Evolutionary conservation across 2,113 vertebrate genomes (phyloP).

Genomic region (Lamprologus sp.): DNA sequence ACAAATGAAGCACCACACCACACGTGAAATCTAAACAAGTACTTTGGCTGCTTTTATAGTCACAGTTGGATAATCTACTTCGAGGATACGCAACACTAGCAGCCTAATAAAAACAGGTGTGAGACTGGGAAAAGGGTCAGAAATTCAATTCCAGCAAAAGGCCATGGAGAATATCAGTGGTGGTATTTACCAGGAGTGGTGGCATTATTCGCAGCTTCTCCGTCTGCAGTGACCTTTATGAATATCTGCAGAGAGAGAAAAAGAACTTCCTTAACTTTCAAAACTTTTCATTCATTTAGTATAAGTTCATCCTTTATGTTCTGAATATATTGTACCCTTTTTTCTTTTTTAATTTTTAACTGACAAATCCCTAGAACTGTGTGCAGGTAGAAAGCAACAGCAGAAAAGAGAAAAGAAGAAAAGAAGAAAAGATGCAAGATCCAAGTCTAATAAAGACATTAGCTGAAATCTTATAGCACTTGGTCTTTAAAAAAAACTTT

Average conservation of each 20-base stretch:
- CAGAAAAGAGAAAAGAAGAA: neutral
- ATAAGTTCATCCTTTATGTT: neutral
- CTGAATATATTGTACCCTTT: neutral
- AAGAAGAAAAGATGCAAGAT: neutral
- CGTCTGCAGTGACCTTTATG: conserved; percentile 87
- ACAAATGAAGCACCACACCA: neutral
- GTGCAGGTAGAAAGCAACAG: neutral
- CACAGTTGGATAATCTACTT: neutral
- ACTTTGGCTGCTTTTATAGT: neutral
- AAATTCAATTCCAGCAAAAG: conserved; percentile 17
- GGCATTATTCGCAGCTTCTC: conserved; percentile 68
- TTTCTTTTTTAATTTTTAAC: neutral
- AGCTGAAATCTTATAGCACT: neutral
- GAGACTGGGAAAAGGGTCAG: neutral
- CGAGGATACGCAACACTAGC: neutral
- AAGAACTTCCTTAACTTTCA: neutral
- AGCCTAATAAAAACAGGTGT: neutral
- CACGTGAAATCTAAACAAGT: neutral
- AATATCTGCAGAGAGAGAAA: conserved; percentile 79
- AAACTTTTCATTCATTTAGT: neutral
- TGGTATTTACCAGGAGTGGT: conserved; percentile 75
- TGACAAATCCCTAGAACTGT: neutral
- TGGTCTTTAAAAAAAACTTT: neutral
- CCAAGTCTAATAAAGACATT: neutral
- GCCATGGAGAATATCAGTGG: neutral